These are phyloP conservation scores for Cirrhinus mrigala DNA, from an alignment of 2,797 vertebrate species.

Conservation along the genomic window DNA sequence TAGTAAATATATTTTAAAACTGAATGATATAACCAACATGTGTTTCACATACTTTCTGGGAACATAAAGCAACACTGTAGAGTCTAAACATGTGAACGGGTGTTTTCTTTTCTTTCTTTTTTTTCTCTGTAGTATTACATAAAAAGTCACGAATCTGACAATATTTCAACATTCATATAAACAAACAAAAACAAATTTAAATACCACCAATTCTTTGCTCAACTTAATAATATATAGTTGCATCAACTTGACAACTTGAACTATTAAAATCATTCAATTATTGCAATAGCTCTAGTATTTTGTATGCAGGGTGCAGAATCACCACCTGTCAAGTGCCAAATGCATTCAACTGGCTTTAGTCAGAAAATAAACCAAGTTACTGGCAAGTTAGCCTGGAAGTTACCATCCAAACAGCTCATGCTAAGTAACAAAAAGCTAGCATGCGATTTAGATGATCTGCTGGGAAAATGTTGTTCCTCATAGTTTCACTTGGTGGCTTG, in stretches of 20 bases:
- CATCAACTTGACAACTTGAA: background rate
- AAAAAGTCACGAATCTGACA: background rate
- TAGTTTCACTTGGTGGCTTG: background rate
- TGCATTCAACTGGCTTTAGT: background rate
- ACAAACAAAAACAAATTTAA: background rate
- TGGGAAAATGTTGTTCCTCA: background rate
- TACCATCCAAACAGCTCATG: background rate
- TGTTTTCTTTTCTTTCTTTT: too few relatives aligned
- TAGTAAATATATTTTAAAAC: background rate
- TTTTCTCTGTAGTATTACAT: background rate
- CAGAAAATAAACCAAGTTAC: background rate
- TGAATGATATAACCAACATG: background rate
- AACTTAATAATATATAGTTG: background rate
- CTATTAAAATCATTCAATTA: background rate
- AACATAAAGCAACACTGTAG: background rate
- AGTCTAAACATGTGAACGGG: background rate
- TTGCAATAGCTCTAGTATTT: background rate
- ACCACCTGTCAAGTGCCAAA: too few relatives aligned
- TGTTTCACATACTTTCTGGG: background rate
- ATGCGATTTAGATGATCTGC: background rate
- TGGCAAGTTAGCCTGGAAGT: background rate
- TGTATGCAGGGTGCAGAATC: background rate
- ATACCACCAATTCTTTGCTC: background rate
- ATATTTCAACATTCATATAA: background rate
- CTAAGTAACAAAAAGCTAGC: background rate